Percentiles rank a stretch among this genome's conserved stretches.
Evolutionary conservation across 2,797 vertebrate species (phyloP).

Genomic region (Carduelis carduelis): DNA sequence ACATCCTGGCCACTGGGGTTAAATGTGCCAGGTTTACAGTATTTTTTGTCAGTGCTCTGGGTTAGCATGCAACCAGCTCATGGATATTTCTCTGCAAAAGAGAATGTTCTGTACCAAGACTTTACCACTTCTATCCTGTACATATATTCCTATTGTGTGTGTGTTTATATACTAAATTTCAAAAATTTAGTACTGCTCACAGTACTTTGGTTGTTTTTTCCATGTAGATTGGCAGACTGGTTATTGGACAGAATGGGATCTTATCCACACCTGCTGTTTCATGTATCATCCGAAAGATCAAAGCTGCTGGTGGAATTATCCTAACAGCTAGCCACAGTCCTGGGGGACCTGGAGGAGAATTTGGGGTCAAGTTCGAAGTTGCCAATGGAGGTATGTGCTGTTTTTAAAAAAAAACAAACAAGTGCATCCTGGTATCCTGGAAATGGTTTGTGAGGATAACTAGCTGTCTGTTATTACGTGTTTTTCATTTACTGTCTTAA

Average conservation of each 20-base stretch:
- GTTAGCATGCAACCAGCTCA: not conserved
- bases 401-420: not conserved
- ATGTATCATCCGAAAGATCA: constrained; percentile 98
- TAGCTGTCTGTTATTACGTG: not conserved
- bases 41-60: not conserved
- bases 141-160: not conserved
- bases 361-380: constrained; percentile 97
- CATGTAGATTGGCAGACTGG: constrained; percentile 91
- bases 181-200: not conserved
- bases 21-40: not conserved
- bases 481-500: not conserved
- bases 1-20: not conserved
- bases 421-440: not conserved
- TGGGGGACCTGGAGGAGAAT: constrained; percentile 93
- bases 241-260: constrained; percentile 96
- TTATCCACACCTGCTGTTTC: constrained; percentile 97
- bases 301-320: constrained; percentile 96
- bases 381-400: constrained; percentile 88
- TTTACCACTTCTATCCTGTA: not conserved
- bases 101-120: not conserved
- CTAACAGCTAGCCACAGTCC: constrained; percentile 97
- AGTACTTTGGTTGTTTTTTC: not conserved
- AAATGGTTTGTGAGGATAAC: not conserved
- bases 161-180: not conserved
- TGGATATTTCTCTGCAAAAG: not conserved